phyloP scores from a whole-genome alignment of 2,113 vertebrate genomes.

The Dissostichus mawsoni region DNA sequence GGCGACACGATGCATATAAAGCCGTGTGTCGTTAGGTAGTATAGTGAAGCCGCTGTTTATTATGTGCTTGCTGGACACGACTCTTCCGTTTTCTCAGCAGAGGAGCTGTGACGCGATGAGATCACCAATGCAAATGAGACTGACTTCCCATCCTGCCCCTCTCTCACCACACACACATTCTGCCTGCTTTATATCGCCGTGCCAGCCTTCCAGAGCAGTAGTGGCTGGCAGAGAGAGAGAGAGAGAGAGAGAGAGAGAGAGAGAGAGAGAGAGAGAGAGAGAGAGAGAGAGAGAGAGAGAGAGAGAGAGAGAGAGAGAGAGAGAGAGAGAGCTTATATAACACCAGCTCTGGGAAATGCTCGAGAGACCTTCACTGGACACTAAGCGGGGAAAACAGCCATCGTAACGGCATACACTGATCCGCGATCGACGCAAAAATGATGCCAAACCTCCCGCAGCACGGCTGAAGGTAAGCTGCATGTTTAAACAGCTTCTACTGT shows the following conservation, averaged over 20 bases:
- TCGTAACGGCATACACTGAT: constrained; percentile 19
- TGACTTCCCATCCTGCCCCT: constrained; percentile 21
- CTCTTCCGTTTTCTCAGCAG: constrained; percentile 29
- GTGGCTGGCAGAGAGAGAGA: constrained; percentile 19
- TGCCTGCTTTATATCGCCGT: constrained; percentile 54
- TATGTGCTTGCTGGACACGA: constrained; percentile 50
- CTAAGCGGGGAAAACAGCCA: constrained; percentile 30
- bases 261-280: constrained; percentile 23
- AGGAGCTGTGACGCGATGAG: constrained; percentile 68
- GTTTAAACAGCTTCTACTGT: constrained; percentile 41
- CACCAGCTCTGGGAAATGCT: constrained; percentile 59
- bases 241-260: constrained; percentile 27
- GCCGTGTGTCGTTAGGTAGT: not conserved
- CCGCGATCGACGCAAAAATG: not conserved
- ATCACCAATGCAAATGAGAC: constrained; percentile 80
- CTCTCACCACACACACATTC: constrained; percentile 21
- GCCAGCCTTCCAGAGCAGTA: constrained; percentile 56
- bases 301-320: constrained; percentile 29
- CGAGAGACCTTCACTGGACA: constrained; percentile 56
- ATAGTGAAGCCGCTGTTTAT: not conserved
- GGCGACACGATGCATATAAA: not conserved
- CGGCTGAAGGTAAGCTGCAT: constrained; percentile 65
- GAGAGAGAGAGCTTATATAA: constrained; percentile 72
- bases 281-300: constrained; percentile 41
- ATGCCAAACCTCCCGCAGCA: constrained; percentile 14